Base-by-base conservation (phyloP, 2,888 invertebrate genomes). In the Drosophila greeni region DNA sequence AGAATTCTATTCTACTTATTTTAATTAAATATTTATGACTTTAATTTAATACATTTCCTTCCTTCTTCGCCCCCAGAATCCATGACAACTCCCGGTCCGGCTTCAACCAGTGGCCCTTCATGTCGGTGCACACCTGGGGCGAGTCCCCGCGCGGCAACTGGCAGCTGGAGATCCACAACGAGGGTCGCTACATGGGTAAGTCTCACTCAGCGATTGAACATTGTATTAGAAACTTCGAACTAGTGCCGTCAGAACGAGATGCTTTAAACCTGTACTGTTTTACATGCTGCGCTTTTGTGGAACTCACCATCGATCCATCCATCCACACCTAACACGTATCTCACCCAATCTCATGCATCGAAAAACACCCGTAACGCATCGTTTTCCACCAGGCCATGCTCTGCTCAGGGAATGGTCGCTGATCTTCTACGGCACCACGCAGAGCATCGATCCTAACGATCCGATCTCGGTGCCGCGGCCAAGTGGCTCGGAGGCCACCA, bases 41-140 rank as follows among this genome's bases (percentile, higher is more conserved):
- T 5, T 14, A 2, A 29, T 18, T 20, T 31, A 31, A 45, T 31
- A 18, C 2, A 2, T 14, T 16, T 11, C 33, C 20, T 14, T 2
- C 8, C 12, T 1, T 16, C 26, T 16, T 6, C 11, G 18, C n/a
- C 9, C 9, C 7, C 26, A 88, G 88, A 60, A 45, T 82, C 12
- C 95, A 97, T 85, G 99, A 99, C 89, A 92, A 93, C 51, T 97
- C 97, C 12, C 92, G 95, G 54, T 92, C 95, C 53, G 99, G 99
- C 42, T 99, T 99, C 90, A 94, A 93, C 87, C 94, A 96, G 81
- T 99, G 99, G 99, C 99, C 99, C 57, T 99, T 99, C 90, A 99
- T 99, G 99, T 97, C 98, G 47, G 98, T 96, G 66, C 99, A 99
- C 89, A 96, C 95, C 87, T 99, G 99, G 99, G 99, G 99, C 20